Conservation (phyloP, 2,888 invertebrate genomes). For the Drosophila histrio region DNA sequence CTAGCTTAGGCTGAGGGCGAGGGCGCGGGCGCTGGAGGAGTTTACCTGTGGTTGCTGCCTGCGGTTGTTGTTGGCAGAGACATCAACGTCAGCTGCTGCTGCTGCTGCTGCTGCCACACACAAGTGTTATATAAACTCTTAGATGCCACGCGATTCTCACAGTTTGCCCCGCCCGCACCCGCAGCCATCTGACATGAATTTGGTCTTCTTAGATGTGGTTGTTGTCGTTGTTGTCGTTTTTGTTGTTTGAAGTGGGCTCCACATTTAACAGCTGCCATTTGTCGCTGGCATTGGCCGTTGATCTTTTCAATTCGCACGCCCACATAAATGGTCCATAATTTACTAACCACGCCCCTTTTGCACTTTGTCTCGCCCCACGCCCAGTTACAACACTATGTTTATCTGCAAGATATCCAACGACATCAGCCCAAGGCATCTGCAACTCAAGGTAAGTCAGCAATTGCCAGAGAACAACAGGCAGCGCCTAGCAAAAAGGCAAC, state of each 20-base stretch:
- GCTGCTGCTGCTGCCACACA: conserved; percentile 34
- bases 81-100: conserved; percentile 33
- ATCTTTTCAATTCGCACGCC: conserved; percentile 52
- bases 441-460: conserved; percentile 64
- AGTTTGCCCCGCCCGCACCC: conserved; percentile 21
- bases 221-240: conserved; percentile 14
- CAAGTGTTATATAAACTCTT: conserved; percentile 72
- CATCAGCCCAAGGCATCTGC: conserved; percentile 76
- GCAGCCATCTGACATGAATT: conserved; percentile 30
- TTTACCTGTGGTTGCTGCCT: conserved; percentile 15
- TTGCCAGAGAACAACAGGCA: conserved; percentile 26
- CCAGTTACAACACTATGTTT: conserved; percentile 82
- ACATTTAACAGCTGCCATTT: conserved; percentile 61
- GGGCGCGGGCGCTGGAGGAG: background rate
- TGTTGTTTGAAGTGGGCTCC: conserved; percentile 34
- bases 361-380: conserved; percentile 35
- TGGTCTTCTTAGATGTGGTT: conserved; percentile 10
- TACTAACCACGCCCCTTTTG: conserved; percentile 31
- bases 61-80: conserved; percentile 20
- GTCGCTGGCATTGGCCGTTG: conserved; percentile 67
- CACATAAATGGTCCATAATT: conserved; percentile 37
- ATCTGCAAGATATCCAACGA: conserved; percentile 82
- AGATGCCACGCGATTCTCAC: conserved; percentile 77
- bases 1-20: background rate
- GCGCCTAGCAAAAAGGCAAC: conserved; percentile 49